Percentiles rank a stretch among this genome's conserved stretches.
Conservation (phyloP, 1,140 invertebrate species). For the Orius laevigatus region DNA sequence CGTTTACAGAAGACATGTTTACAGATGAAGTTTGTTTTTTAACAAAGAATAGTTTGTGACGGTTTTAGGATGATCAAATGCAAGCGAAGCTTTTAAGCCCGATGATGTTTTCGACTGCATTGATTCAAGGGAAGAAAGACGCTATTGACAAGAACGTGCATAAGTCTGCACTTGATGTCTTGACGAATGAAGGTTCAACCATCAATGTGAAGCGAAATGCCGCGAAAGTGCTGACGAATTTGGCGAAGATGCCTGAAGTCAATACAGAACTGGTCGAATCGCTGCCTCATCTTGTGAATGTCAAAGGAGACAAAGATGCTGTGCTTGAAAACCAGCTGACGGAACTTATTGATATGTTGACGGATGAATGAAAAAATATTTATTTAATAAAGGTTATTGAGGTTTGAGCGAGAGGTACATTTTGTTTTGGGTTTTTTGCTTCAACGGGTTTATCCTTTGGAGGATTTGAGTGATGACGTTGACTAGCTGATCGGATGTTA, state of each 20-base stretch:
- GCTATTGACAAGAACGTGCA: neutral
- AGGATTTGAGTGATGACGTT: slow-evolving; percentile 86
- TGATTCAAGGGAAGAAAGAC: slow-evolving; percentile 4
- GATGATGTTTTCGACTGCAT: slow-evolving; percentile 8
- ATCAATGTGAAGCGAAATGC: slow-evolving; percentile 4
- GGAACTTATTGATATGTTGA: neutral
- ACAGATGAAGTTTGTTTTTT: neutral
- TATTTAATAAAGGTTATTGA: neutral
- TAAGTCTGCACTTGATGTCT: neutral
- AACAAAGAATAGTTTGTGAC: neutral
- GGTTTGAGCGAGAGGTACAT: slow-evolving; percentile 82
- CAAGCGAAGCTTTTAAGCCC: neutral
- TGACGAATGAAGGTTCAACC: neutral
- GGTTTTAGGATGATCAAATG: slow-evolving; percentile 3
- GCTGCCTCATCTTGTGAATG: neutral
- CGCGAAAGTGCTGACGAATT: slow-evolving; percentile 10
- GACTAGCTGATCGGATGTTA: slow-evolving; percentile 75
- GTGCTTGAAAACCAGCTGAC: neutral
- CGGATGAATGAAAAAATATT: neutral
- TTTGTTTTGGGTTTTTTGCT: slow-evolving; percentile 81
- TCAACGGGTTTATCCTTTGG: slow-evolving; percentile 86
- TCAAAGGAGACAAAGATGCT: neutral
- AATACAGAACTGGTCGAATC: slow-evolving; percentile 1
- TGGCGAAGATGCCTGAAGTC: slow-evolving; percentile 13
- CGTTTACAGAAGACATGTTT: slow-evolving; percentile 1